phyloP scores from a whole-genome alignment of 2,113 vertebrate genomes.

The Gymnocephalus cernua region DNA sequence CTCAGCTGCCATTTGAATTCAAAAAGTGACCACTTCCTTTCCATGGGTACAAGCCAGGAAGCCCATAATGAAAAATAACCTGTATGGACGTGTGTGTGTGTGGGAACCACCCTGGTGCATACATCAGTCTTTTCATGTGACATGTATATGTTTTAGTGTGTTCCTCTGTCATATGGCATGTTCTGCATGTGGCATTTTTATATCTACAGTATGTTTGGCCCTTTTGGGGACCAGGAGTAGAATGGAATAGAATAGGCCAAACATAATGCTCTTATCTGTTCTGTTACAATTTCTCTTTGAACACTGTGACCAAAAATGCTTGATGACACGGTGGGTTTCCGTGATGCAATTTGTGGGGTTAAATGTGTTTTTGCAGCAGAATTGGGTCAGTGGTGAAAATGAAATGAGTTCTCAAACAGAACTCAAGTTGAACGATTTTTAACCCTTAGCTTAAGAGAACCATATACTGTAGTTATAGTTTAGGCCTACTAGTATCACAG shows the following conservation, averaged over 20 bases:
- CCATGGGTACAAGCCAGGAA: slow-evolving; percentile 67
- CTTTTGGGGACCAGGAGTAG: not conserved
- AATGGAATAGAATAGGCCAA: not conserved
- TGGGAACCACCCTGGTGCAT: not conserved
- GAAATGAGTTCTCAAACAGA: not conserved
- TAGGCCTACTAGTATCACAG: not conserved
- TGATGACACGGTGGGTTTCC: slow-evolving; percentile 10
- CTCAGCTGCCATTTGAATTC: slow-evolving; percentile 73
- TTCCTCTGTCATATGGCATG: not conserved
- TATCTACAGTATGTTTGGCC: not conserved
- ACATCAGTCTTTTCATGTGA: not conserved
- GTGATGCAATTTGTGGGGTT: not conserved
- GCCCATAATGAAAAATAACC: slow-evolving; percentile 62
- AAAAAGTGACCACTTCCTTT: slow-evolving; percentile 75
- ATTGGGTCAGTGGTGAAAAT: slow-evolving; percentile 25
- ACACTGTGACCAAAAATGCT: slow-evolving; percentile 3
- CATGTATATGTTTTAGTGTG: not conserved
- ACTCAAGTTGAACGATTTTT: not conserved
- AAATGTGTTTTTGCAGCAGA: slow-evolving; percentile 24
- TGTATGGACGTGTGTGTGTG: slow-evolving; percentile 19
- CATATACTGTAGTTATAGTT: not conserved
- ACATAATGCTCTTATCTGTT: not conserved
- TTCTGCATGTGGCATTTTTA: not conserved
- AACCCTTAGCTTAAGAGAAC: not conserved
- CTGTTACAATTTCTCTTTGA: slow-evolving; percentile 3